Base-by-base conservation (phyloP, 2,888 invertebrate genomes). In the Cheilosia impressa region DNA sequence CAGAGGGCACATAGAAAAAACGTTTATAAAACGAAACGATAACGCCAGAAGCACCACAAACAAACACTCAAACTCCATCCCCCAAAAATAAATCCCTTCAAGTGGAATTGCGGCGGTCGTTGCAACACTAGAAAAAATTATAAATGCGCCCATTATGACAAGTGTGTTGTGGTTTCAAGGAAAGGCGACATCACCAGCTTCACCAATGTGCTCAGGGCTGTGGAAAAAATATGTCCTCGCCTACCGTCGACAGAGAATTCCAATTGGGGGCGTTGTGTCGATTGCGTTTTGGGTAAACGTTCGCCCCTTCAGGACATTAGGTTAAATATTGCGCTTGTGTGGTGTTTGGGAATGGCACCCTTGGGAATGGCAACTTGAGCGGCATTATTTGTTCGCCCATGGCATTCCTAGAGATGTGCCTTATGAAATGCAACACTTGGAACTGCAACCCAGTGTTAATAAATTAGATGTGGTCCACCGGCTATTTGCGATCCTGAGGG, bases 401-500 rank as follows among this genome's bases (percentile, higher is more conserved):
- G 45, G 31, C 31, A 58, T 47, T 47, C 34, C 13, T 22, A n/a
- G 9, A 15, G n/a, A 13, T 10, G n/a, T 31, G 47, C 24, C 50
- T n/a, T 31, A 22, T 45, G 57, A 69, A 62, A 31, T 72, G 62
- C 62, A 53, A 62, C 62, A 72, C 62, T 62, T 53, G 41, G 24
- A 52, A 22, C 31, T 45, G 62, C 62, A 55, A 31, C 13, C 17
- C 13, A 41, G 27, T 53, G 62, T 31, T 43, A 53, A 62, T 53
- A 62, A 72, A 53, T 62, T 43, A 62, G 27, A 43, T 43, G 31
- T 17, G 43, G 27, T 45, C 45, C 43, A 31, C 27, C 17, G 24
- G 55, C 17, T 22, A 19, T 34, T 63, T 52, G 52, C 6, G 19
- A 57, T 57, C 34, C 57, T 57, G 34, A 13, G 57, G 57, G 47